A percentile compares a stretch with the other conserved stretches of the same genome.
Conservation (phyloP, 1,140 invertebrate genomes). For the Melipona quadrifasciata region DNA sequence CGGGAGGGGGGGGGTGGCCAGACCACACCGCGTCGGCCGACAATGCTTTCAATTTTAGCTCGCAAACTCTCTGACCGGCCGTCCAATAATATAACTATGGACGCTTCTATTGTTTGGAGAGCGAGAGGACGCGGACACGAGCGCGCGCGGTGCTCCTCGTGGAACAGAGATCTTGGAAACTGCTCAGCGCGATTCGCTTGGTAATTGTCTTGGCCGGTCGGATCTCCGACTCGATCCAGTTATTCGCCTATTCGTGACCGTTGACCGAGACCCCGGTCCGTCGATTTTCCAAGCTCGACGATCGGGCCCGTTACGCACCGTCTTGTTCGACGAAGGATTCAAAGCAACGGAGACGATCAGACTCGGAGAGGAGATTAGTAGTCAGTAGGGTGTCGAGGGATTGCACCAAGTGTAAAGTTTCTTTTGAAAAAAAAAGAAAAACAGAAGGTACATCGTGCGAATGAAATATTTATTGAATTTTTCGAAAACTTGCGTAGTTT, state of each 20-base stretch:
- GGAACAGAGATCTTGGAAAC: slow-evolving; percentile 39
- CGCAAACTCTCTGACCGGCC: slow-evolving; percentile 31
- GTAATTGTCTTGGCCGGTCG: slow-evolving; percentile 33
- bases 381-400: too few species aligned
- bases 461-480: too few species aligned
- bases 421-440: too few species aligned
- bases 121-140: too few species aligned
- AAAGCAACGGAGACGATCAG: too few species aligned
- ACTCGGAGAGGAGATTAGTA: too few species aligned
- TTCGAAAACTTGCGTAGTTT: too few species aligned
- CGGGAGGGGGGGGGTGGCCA: neutral
- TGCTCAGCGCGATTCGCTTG: slow-evolving; percentile 25
- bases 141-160: slow-evolving; percentile 1
- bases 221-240: neutral
- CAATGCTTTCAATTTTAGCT: slow-evolving; percentile 64
- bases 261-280: neutral
- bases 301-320: neutral
- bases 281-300: neutral
- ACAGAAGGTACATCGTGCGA: too few species aligned
- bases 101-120: slow-evolving; percentile 47
- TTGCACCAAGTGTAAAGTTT: too few species aligned
- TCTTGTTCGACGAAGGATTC: too few species aligned
- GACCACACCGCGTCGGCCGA: slow-evolving; percentile 64
- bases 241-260: neutral
- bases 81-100: slow-evolving; percentile 57